phyloP scores from a whole-genome alignment of 2,888 invertebrate genomes.

The Caenorhabditis parvicauda region DNA sequence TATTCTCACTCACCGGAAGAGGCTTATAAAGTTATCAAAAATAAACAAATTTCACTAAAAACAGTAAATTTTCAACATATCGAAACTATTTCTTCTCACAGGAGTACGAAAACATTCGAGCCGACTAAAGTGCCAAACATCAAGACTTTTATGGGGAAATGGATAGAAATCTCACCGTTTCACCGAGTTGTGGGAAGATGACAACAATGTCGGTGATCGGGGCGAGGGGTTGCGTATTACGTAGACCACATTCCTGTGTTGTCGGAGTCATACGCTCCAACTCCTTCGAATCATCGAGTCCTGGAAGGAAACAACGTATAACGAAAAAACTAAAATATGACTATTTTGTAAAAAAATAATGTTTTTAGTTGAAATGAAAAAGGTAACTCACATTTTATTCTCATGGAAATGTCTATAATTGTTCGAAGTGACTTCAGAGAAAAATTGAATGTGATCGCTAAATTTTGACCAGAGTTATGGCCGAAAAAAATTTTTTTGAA shows the following conservation, averaged over 20 bases:
- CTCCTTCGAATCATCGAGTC: constrained; percentile 22
- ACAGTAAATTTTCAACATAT: background rate
- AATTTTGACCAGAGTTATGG: background rate
- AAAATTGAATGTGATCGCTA: background rate
- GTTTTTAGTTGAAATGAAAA: background rate
- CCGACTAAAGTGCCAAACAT: no score
- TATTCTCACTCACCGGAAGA: no score
- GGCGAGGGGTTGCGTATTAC: constrained; percentile 69
- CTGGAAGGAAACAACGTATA: no score
- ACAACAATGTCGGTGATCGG: constrained; percentile 94
- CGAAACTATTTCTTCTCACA: constrained; percentile 7
- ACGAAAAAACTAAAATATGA: background rate
- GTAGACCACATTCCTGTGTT: constrained; percentile 55
- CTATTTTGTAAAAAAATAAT: no score
- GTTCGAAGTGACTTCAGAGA: background rate
- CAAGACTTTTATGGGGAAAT: no score
- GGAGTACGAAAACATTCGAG: no score
- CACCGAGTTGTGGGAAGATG: constrained; percentile 83
- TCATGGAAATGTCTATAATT: background rate
- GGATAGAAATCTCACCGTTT: constrained; percentile 68
- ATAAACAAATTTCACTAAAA: background rate
- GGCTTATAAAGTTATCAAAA: no score
- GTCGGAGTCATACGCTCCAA: constrained; percentile 63
- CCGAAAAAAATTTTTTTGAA: background rate
- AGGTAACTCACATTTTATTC: background rate